These are phyloP conservation scores for Eristalinus aeneus DNA, from an alignment of 2,888 invertebrate genomes.

Conservation along the genomic window DNA sequence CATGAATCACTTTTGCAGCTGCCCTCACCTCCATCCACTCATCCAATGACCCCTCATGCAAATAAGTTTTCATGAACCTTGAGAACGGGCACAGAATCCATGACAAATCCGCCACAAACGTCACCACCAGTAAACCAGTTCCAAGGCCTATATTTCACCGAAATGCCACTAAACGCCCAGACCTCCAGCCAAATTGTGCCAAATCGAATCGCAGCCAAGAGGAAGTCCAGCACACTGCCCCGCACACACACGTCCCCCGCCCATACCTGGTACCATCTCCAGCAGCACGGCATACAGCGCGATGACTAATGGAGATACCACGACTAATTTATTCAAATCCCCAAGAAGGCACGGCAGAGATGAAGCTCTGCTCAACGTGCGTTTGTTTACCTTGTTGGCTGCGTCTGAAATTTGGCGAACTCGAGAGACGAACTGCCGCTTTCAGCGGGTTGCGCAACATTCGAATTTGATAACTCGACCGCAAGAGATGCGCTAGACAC, in stretches of 20 bases:
- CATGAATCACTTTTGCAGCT: background rate
- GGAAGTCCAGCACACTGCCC: constrained; percentile 4
- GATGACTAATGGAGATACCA: constrained; percentile 24
- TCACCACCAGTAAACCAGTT: constrained; percentile 3
- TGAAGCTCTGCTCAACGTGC: background rate
- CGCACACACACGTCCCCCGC: background rate
- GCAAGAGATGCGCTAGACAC: background rate
- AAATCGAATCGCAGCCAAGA: background rate
- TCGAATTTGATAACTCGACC: constrained; percentile 16
- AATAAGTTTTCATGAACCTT: background rate
- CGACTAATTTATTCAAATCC: constrained; percentile 35
- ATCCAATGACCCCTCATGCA: background rate
- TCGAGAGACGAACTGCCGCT: constrained; percentile 9
- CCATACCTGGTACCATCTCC: background rate
- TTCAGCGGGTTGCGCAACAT: constrained; percentile 13
- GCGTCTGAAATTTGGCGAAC: background rate
- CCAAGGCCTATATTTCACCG: constrained; percentile 6
- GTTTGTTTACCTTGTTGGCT: background rate
- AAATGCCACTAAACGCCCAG: background rate
- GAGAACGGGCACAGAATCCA: background rate
- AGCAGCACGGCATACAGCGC: background rate
- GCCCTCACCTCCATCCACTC: background rate
- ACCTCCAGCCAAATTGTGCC: background rate
- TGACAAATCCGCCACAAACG: background rate
- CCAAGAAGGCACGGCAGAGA: background rate